Evolutionary conservation across 2,888 invertebrate species (phyloP).

Genomic region (Tanypteryx hageni): DNA sequence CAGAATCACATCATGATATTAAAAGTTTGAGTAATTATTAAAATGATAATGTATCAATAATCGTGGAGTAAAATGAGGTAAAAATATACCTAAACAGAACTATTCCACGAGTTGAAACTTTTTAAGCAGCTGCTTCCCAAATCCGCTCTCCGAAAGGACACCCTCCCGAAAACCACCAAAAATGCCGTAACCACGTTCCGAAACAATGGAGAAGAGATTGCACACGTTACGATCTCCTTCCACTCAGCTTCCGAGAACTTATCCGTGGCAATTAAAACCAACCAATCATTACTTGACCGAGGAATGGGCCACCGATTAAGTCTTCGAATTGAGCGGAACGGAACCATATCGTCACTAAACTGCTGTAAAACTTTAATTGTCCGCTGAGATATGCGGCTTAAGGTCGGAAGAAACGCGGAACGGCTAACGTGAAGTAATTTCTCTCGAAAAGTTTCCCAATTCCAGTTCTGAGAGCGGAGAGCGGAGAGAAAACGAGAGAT

Average conservation of each 20-base stretch:
- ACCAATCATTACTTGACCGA: neutral
- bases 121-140: neutral
- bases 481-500: neutral
- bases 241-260: neutral
- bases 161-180: neutral
- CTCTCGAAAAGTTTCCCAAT: neutral
- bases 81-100: too few relatives aligned
- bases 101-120: neutral
- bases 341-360: neutral
- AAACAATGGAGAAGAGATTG: neutral
- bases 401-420: neutral
- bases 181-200: neutral
- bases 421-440: neutral
- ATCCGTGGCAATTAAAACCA: neutral
- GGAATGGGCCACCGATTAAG: neutral
- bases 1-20: too few relatives aligned
- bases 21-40: too few relatives aligned
- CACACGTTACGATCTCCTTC: neutral
- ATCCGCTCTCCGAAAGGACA: neutral
- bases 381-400: neutral
- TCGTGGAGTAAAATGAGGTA: too few relatives aligned
- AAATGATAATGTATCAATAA: too few relatives aligned
- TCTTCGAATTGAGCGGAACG: neutral
- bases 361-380: slow-evolving; percentile 12
- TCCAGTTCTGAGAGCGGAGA: neutral